Conservation (phyloP, 2,888 invertebrate species). For the Cryptocephalus primarius region DNA sequence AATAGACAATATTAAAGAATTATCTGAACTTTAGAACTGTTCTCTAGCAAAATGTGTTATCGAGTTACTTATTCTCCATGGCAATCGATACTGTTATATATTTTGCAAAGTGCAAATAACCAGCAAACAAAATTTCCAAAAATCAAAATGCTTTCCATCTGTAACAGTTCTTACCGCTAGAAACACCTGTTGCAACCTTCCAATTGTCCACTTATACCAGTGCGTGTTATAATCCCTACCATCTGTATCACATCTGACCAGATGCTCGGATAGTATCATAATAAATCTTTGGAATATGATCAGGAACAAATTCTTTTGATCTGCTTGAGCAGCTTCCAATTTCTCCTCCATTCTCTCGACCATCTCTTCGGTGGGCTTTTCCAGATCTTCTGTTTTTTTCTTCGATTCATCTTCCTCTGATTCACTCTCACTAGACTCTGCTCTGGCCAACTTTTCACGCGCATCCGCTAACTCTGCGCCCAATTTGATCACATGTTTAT, state of each 20-base stretch:
- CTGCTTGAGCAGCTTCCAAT: conserved; percentile 86
- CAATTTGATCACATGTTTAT: conserved; percentile 82
- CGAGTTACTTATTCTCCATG: too few relatives aligned
- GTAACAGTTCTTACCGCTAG: conserved; percentile 55
- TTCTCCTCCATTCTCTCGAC: conserved; percentile 95
- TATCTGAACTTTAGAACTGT: too few relatives aligned
- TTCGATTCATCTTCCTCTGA: conserved; percentile 45
- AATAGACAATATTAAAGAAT: too few relatives aligned
- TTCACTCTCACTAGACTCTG: conserved; percentile 74
- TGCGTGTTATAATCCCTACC: conserved; percentile 85
- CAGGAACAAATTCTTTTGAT: conserved; percentile 92
- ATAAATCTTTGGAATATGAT: conserved; percentile 98
- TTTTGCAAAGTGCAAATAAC: too few relatives aligned
- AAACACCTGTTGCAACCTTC: conserved; percentile 89
- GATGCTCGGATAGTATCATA: conserved; percentile 93
- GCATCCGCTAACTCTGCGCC: conserved; percentile 74
- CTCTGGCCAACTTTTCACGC: conserved; percentile 73
- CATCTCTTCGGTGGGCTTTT: conserved; percentile 67
- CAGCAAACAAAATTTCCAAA: too few relatives aligned
- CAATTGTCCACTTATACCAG: conserved; percentile 95
- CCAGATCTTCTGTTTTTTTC: conserved; percentile 37
- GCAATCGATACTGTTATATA: too few relatives aligned
- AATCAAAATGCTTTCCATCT: too few relatives aligned
- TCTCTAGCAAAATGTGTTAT: too few relatives aligned
- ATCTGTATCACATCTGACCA: conserved; percentile 87